A percentile compares a stretch with the other conserved stretches of the same genome.
These are phyloP conservation scores for Chelidonichthys spinosus DNA, from an alignment of 2,797 vertebrate species.

Conservation along the genomic window DNA sequence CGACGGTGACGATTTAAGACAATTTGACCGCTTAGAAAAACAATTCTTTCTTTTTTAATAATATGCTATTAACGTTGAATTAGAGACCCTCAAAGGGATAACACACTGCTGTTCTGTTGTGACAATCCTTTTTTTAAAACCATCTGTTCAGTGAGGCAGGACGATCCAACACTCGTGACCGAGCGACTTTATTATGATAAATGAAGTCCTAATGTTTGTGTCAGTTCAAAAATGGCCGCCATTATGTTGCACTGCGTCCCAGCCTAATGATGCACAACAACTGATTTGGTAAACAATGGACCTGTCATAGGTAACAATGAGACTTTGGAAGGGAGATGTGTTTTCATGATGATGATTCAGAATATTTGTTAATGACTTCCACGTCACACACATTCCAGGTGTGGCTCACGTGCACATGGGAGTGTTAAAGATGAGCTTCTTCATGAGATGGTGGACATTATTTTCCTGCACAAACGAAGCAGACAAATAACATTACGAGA, in stretches of 20 bases:
- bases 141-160: constrained; percentile 41
- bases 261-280: constrained; percentile 53
- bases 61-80: background rate
- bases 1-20: background rate
- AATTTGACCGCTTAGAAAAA: background rate
- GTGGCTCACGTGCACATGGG: constrained; percentile 3
- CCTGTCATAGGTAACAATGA: constrained; percentile 20
- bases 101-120: background rate
- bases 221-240: constrained; percentile 55
- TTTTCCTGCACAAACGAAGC: constrained; percentile 12
- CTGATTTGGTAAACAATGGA: constrained; percentile 50
- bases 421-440: background rate
- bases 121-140: constrained; percentile 7
- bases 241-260: constrained; percentile 55
- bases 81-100: background rate
- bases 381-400: background rate
- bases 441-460: background rate
- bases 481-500: background rate
- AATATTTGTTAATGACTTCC: constrained; percentile 17
- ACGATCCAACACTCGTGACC: constrained; percentile 29
- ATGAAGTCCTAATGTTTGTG: constrained; percentile 63
- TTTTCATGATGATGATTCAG: constrained; percentile 25
- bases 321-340: constrained; percentile 39
- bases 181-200: constrained; percentile 52
- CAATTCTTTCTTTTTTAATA: background rate